phyloP scores from a whole-genome alignment of 1,140 invertebrate genomes.

The Pentalonia nigronervosa region DNA sequence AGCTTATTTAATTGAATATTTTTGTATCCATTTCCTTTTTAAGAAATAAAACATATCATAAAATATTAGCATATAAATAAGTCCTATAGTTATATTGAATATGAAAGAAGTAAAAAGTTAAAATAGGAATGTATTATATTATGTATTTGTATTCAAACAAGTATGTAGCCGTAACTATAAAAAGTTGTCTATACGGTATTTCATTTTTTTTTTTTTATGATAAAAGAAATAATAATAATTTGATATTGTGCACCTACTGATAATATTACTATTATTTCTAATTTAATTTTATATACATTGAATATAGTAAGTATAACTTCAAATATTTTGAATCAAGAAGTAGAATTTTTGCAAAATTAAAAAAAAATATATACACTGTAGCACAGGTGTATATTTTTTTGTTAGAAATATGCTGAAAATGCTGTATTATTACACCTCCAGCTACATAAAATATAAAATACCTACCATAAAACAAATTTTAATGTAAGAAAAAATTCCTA shows the following conservation, averaged over 20 bases:
- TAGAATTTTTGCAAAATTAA: background rate
- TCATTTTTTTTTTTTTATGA: background rate
- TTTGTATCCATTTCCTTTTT: background rate
- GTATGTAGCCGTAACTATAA: background rate
- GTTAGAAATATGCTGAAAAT: background rate
- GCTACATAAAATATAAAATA: background rate
- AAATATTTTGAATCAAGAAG: background rate
- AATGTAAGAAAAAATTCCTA: background rate
- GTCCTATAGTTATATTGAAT: background rate
- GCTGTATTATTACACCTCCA: background rate
- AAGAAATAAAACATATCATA: background rate
- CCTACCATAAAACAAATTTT: background rate
- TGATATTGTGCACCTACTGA: background rate
- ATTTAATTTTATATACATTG: background rate
- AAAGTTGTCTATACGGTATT: background rate
- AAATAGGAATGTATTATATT: background rate
- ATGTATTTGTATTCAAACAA: background rate
- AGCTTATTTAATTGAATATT: background rate
- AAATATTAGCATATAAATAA: background rate
- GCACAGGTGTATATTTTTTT: background rate
- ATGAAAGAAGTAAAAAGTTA: background rate
- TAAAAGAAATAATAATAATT: background rate
- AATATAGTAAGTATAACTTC: background rate
- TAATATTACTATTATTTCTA: background rate
- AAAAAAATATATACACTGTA: background rate